A percentile compares a stretch with the other conserved stretches of the same genome.
Evolutionary conservation across 2,113 vertebrate species (phyloP).

Genomic region (Excalfactoria chinensis): DNA sequence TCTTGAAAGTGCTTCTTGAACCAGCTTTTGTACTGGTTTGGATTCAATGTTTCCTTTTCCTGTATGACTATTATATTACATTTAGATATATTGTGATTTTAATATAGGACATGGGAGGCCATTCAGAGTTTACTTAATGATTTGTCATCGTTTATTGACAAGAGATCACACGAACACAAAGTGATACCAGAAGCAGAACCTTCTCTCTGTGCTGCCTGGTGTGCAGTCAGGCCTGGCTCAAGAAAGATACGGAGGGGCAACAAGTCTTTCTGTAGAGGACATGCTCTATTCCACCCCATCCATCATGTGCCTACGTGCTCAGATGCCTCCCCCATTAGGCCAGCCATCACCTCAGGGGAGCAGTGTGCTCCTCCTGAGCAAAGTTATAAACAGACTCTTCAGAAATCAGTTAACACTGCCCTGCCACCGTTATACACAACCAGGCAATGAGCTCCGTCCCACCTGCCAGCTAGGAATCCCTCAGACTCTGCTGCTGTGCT

Average conservation of each 20-base stretch:
- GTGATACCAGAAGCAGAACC: accelerated
- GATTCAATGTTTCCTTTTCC: neutral
- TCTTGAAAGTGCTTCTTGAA: neutral
- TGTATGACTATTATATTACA: neutral
- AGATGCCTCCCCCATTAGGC: neutral
- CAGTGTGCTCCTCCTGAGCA: accelerated
- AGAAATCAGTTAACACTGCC: accelerated
- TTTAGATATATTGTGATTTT: neutral
- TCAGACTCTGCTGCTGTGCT: accelerated
- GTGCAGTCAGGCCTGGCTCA: accelerated
- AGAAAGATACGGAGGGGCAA: accelerated
- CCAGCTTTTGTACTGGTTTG: neutral
- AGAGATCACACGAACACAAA: neutral
- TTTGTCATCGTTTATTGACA: neutral
- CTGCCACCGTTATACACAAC: neutral
- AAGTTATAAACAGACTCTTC: neutral
- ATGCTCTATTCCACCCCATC: accelerated
- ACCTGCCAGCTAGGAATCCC: neutral
- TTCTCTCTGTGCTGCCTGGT: accelerated
- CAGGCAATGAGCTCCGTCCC: neutral
- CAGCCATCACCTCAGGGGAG: no score
- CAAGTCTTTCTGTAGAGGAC: neutral
- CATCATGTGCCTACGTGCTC: accelerated
- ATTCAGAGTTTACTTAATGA: neutral
- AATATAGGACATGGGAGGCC: neutral